phyloP scores from a whole-genome alignment of 2,888 invertebrate species.

The Hirtodrosophila cameraria region DNA sequence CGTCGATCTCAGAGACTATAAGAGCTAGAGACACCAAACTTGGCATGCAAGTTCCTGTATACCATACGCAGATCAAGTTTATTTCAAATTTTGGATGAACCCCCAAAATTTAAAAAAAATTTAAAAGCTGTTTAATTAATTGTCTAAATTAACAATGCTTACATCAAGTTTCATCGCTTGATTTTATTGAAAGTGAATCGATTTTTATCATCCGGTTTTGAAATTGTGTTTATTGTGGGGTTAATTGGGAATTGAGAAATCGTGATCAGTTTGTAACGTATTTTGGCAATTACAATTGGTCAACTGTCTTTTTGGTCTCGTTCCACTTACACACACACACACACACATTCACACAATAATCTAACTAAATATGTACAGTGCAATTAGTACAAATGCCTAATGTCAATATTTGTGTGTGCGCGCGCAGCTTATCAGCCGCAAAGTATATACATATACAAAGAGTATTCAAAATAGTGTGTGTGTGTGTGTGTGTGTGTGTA shows the following conservation, averaged over 20 bases:
- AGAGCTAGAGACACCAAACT: too few species aligned
- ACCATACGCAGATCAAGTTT: too few species aligned
- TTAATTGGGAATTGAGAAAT: conserved; percentile 38
- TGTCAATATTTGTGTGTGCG: conserved; percentile 65
- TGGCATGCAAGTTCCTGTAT: too few species aligned
- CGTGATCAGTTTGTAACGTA: conserved; percentile 38
- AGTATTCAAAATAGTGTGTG: conserved; percentile 9
- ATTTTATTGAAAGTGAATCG: too few species aligned
- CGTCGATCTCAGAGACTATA: too few species aligned
- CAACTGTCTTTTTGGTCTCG: conserved; percentile 40
- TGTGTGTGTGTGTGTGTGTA: background rate
- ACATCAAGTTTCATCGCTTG: too few species aligned
- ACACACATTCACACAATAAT: conserved; percentile 21
- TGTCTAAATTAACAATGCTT: too few species aligned
- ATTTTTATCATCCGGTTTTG: too few species aligned
- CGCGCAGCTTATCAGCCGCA: conserved; percentile 66
- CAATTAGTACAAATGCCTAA: conserved; percentile 65
- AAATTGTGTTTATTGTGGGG: conserved; percentile 2
- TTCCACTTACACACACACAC: conserved; percentile 42
- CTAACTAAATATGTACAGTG: conserved; percentile 55
- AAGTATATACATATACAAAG: conserved; percentile 10
- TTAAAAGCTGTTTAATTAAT: too few species aligned
- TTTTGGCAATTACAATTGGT: conserved; percentile 57
- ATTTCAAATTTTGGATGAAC: too few species aligned
- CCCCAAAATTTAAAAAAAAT: too few species aligned